Percentiles rank a stretch among this genome's conserved stretches.
These are phyloP conservation scores for Agapornis roseicollis DNA, from an alignment of 2,113 vertebrate species.

Conservation along the genomic window DNA sequence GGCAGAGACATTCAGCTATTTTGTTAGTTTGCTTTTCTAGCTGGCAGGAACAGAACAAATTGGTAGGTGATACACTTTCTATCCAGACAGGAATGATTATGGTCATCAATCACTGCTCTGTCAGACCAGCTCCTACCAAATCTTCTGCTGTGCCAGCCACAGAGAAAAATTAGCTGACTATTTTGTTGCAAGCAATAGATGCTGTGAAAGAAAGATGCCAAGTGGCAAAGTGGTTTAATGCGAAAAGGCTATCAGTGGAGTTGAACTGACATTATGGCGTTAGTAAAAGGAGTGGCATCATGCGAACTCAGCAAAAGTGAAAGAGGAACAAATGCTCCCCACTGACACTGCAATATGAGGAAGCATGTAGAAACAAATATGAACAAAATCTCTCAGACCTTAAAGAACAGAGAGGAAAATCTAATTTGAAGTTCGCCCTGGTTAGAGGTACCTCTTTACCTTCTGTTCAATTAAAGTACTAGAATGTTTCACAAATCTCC, in stretches of 20 bases:
- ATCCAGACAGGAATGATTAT: conserved; percentile 4
- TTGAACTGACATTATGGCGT: neutral
- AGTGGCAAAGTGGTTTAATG: neutral
- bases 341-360: neutral
- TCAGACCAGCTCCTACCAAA: neutral
- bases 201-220: neutral
- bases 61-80: conserved; percentile 47
- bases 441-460: neutral
- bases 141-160: neutral
- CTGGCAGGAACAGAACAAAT: conserved; percentile 50
- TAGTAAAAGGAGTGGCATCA: neutral
- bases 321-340: neutral
- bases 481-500: neutral
- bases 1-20: neutral
- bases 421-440: neutral
- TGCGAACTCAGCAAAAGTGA: neutral
- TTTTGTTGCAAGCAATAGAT: neutral
- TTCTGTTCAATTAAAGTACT: neutral
- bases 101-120: conserved; percentile 55
- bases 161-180: conserved; percentile 27
- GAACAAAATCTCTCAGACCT: neutral
- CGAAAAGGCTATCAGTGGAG: neutral
- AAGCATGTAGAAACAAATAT: neutral
- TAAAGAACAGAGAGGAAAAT: neutral
- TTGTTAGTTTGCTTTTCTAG: conserved; percentile 37